A percentile compares a stretch with the other conserved stretches of the same genome.
These are phyloP conservation scores for Drosophila limbata DNA, from an alignment of 2,888 invertebrate genomes.

Conservation along the genomic window DNA sequence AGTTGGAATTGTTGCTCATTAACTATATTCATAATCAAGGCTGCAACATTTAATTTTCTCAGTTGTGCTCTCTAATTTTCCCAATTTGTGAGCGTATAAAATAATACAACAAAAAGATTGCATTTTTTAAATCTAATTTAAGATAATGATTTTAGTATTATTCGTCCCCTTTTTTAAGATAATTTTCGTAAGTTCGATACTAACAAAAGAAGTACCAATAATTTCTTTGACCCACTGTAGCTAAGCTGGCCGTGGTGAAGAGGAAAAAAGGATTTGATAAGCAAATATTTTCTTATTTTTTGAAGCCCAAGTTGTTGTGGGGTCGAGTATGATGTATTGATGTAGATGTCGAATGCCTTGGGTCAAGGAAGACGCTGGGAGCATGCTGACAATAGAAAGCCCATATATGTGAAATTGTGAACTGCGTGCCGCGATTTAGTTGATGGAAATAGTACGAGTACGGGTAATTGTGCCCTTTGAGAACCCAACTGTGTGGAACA, in stretches of 20 bases:
- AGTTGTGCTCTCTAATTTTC: no score
- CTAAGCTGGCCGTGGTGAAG: not conserved
- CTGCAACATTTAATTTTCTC: no score
- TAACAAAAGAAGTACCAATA: not conserved
- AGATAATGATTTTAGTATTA: no score
- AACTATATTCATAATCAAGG: no score
- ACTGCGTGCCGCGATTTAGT: constrained; percentile 13
- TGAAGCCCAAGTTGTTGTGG: not conserved
- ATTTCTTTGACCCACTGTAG: not conserved
- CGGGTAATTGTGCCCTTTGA: constrained; percentile 42
- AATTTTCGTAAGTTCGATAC: not conserved
- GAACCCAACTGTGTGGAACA: constrained; percentile 54
- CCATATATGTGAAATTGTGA: not conserved
- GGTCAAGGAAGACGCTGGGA: not conserved
- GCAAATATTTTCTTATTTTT: constrained; percentile 9
- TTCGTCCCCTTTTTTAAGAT: no score
- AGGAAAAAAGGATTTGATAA: not conserved
- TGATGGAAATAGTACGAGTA: constrained; percentile 8
- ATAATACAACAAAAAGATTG: no score
- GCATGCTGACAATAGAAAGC: not conserved
- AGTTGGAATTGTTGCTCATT: no score
- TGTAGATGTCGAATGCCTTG: not conserved
- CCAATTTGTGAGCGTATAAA: no score
- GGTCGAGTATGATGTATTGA: not conserved
- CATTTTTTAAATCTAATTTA: no score